Conservation (phyloP, 2,113 vertebrate genomes). For the Brachyhypopomus gauderio region DNA sequence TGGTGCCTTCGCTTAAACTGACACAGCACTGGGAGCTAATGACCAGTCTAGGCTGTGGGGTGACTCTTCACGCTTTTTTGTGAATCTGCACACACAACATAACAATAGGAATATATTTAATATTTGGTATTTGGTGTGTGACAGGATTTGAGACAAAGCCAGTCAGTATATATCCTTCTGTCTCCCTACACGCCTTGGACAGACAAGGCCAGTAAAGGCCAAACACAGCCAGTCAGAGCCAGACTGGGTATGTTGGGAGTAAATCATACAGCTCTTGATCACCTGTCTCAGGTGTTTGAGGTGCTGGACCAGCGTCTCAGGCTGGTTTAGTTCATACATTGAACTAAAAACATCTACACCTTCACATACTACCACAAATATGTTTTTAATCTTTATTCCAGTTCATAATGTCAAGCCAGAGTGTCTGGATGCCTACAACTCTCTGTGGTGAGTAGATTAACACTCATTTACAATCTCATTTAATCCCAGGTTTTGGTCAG, state of each 20-base stretch:
- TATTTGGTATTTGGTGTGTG: no score
- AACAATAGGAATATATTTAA: neutral
- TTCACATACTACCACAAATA: neutral
- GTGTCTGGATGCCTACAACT: constrained; percentile 89
- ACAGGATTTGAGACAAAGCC: no score
- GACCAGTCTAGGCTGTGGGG: no score
- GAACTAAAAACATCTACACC: neutral
- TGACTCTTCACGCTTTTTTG: neutral
- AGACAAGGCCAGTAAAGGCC: no score
- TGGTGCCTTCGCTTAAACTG: neutral
- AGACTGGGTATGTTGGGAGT: neutral
- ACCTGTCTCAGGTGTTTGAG: no score
- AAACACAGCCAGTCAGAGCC: no score
- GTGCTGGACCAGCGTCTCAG: no score
- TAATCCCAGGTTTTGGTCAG: neutral
- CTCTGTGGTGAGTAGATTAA: constrained; percentile 82
- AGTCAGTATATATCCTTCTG: no score
- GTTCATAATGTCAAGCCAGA: constrained; percentile 97
- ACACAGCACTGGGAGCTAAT: neutral
- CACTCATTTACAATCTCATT: neutral
- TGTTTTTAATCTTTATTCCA: constrained; percentile 63
- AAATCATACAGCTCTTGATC: no score
- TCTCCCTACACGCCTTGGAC: no score
- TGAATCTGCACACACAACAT: neutral
- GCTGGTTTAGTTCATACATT: no score